These are phyloP conservation scores for Drosophila suzukii DNA, from an alignment of 1,140 invertebrate genomes.

Conservation along the genomic window DNA sequence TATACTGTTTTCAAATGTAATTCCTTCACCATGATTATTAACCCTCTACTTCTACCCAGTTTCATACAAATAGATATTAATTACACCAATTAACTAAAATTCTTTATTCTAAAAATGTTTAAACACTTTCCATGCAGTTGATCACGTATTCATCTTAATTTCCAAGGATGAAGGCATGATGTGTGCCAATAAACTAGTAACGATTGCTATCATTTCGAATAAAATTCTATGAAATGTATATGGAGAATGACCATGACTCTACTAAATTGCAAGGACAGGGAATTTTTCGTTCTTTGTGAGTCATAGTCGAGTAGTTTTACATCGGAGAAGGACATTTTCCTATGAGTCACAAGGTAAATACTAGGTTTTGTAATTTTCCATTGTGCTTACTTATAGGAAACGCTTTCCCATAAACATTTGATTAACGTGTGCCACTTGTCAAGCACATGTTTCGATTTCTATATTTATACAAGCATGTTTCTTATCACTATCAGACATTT, in stretches of 20 bases:
- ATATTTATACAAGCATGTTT: slow-evolving; percentile 43
- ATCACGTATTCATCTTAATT: slow-evolving; percentile 29
- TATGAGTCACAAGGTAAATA: background rate
- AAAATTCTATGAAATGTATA: background rate
- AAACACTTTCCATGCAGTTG: slow-evolving; percentile 29
- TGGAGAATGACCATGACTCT: slow-evolving; percentile 17
- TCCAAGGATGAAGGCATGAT: slow-evolving; percentile 6
- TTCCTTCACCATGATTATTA: background rate
- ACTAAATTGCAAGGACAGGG: slow-evolving; percentile 11
- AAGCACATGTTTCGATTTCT: slow-evolving; percentile 40
- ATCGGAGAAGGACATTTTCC: background rate
- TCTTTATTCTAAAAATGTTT: slow-evolving; percentile 9
- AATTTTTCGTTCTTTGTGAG: background rate
- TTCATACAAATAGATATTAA: background rate
- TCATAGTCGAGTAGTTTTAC: background rate
- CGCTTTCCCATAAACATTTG: slow-evolving; percentile 1
- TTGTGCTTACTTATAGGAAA: background rate
- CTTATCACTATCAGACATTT: slow-evolving; percentile 50
- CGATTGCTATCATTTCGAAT: slow-evolving; percentile 13
- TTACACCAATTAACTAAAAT: background rate
- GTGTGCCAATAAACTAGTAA: slow-evolving; percentile 11
- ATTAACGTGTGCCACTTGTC: slow-evolving; percentile 2
- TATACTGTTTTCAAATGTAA: background rate
- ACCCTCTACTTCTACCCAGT: too few relatives aligned
- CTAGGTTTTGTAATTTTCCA: slow-evolving; percentile 21